Percentiles rank a stretch among this genome's conserved stretches.
These are phyloP conservation scores for Danio jaintianensis DNA, from an alignment of 2,797 vertebrate species.

Conservation along the genomic window DNA sequence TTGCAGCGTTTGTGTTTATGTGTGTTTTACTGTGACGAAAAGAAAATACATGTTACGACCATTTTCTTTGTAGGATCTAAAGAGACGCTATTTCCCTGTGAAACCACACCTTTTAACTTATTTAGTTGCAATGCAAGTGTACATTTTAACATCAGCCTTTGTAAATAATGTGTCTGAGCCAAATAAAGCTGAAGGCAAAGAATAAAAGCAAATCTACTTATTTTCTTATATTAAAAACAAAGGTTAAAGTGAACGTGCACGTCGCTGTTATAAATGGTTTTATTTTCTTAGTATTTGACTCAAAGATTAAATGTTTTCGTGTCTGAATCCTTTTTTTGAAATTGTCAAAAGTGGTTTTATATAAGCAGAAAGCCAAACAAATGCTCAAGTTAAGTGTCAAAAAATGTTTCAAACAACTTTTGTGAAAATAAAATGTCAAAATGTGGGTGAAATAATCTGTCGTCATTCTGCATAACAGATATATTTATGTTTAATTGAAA, in stretches of 20 bases:
- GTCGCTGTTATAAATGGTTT: background rate
- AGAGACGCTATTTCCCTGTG: slow-evolving; percentile 59
- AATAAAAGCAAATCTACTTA: background rate
- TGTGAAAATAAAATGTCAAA: too few species aligned
- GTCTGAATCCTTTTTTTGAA: too few species aligned
- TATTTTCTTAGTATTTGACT: too few species aligned
- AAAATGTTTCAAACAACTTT: too few species aligned
- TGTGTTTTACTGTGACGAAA: slow-evolving; percentile 60
- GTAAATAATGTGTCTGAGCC: slow-evolving; percentile 66
- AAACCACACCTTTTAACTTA: slow-evolving; percentile 64
- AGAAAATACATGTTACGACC: slow-evolving; percentile 53
- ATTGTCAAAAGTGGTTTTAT: too few species aligned
- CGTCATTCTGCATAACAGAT: too few species aligned
- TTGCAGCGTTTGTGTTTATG: slow-evolving; percentile 49
- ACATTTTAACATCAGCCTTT: slow-evolving; percentile 67
- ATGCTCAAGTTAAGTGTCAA: too few species aligned
- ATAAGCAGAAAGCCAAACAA: too few species aligned
- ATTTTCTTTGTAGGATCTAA: slow-evolving; percentile 50
- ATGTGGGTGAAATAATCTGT: too few species aligned
- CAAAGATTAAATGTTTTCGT: too few species aligned
- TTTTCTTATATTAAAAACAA: background rate
- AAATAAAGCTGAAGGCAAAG: slow-evolving; percentile 70
- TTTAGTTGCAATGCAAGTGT: slow-evolving; percentile 67
- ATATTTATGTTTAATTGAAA: too few species aligned
- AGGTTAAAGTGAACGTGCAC: background rate